A percentile compares a stretch with the other conserved stretches of the same genome.
phyloP scores from a whole-genome alignment of 2,113 vertebrate species.

The Callipepla squamata region DNA sequence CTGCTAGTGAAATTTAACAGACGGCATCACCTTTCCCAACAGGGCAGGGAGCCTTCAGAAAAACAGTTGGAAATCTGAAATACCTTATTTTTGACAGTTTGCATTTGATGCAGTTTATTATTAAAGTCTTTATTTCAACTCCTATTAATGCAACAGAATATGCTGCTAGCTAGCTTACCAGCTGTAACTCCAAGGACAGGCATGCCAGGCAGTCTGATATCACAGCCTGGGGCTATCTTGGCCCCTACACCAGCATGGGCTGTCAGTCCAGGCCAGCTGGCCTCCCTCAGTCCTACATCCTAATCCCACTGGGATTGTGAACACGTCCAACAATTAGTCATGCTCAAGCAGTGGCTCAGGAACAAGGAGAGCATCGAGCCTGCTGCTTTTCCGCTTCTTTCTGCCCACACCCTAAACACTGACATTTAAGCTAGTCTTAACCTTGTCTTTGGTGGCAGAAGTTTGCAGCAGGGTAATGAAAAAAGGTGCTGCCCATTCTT shows the following conservation, averaged over 20 bases:
- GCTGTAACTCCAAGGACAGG: neutral
- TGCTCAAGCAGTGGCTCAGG: neutral
- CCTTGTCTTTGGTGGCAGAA: neutral
- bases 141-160: neutral
- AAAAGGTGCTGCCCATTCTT: neutral
- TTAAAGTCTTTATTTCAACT: neutral
- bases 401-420: neutral
- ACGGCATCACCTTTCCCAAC: neutral
- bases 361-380: neutral
- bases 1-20: neutral
- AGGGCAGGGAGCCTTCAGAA: neutral
- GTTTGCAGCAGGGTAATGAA: neutral
- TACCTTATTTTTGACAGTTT: neutral
- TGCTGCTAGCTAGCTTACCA: neutral
- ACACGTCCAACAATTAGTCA: neutral
- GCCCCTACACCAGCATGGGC: fast-evolving
- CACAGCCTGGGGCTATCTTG: neutral
- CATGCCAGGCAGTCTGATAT: fast-evolving
- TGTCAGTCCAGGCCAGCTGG: neutral
- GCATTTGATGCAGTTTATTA: neutral
- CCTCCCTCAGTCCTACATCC: neutral
- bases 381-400: neutral
- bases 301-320: neutral
- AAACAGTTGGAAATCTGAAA: neutral
- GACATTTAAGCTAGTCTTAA: neutral